Percentiles rank a stretch among this genome's conserved stretches.
Conservation (phyloP, 2,113 vertebrate genomes). For the Australoheros scitulus region DNA sequence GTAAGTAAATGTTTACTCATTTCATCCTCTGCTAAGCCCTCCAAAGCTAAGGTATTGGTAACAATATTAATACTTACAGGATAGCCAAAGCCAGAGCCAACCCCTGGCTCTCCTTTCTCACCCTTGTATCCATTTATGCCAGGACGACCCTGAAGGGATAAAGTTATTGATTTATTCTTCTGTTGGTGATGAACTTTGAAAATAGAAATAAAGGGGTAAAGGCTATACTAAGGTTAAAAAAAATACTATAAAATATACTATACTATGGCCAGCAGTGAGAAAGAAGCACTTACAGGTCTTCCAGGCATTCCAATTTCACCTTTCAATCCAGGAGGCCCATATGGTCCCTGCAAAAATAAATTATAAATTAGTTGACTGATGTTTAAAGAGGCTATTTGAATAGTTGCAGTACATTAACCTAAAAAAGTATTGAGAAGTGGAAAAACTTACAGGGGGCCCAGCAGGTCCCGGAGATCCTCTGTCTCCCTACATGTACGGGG, state of each 20-base stretch:
- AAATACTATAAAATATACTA: not conserved
- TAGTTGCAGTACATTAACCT: not conserved
- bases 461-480: slow-evolving; percentile 72
- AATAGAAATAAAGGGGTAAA: not conserved
- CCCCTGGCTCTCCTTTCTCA: slow-evolving; percentile 87
- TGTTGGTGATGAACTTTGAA: not conserved
- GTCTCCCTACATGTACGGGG: slow-evolving; percentile 69
- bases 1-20: not conserved
- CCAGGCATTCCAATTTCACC: slow-evolving; percentile 98
- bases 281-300: slow-evolving; percentile 81
- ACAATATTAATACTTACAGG: slow-evolving; percentile 79
- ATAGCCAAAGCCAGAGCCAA: slow-evolving; percentile 66
- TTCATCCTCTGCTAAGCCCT: not conserved
- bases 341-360: slow-evolving; percentile 79
- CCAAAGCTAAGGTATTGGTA: not conserved
- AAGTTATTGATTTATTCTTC: not conserved
- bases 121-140: slow-evolving; percentile 95
- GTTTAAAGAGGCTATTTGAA: not conserved
- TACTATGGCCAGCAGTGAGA: not conserved
- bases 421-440: not conserved
- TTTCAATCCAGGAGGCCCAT: slow-evolving; percentile 86
- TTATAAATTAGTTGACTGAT: not conserved
- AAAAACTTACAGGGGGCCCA: slow-evolving; percentile 75
- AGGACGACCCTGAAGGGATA: slow-evolving; percentile 86
- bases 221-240: not conserved